Evolutionary conservation across 2,113 vertebrate species (phyloP).

Genomic region (Arenaria interpres): DNA sequence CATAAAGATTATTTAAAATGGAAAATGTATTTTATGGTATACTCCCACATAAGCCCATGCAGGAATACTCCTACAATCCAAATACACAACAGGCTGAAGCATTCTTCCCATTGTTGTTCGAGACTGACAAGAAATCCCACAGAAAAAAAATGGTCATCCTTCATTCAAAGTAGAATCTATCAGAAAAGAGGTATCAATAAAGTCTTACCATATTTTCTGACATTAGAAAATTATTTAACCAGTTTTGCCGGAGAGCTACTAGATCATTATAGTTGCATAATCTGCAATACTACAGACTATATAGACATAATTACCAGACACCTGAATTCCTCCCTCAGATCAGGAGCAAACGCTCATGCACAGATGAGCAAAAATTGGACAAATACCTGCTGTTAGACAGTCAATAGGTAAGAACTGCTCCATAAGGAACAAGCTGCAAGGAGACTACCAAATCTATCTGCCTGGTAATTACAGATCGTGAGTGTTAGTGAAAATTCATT

Average conservation of each 20-base stretch:
- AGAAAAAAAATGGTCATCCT: background rate
- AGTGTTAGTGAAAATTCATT: background rate
- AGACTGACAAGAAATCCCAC: background rate
- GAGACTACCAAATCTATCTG: background rate
- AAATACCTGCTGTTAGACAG: background rate
- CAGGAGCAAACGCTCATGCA: background rate
- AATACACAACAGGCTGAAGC: background rate
- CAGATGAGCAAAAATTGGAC: background rate
- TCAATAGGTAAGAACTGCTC: background rate
- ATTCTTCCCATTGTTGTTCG: background rate
- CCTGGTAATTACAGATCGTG: background rate
- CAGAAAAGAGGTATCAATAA: background rate
- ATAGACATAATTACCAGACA: background rate
- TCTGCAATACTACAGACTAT: background rate
- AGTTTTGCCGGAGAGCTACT: background rate
- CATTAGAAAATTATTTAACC: background rate
- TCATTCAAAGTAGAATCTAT: background rate
- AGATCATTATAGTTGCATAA: background rate
- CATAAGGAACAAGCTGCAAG: background rate
- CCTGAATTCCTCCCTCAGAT: background rate
- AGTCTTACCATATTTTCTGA: background rate
- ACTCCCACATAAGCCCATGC: background rate
- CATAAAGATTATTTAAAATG: background rate
- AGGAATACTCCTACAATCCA: slow-evolving; percentile 2
- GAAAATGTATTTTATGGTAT: background rate